Conservation (phyloP, 1,140 invertebrate genomes). For the Heliconius himera region DNA sequence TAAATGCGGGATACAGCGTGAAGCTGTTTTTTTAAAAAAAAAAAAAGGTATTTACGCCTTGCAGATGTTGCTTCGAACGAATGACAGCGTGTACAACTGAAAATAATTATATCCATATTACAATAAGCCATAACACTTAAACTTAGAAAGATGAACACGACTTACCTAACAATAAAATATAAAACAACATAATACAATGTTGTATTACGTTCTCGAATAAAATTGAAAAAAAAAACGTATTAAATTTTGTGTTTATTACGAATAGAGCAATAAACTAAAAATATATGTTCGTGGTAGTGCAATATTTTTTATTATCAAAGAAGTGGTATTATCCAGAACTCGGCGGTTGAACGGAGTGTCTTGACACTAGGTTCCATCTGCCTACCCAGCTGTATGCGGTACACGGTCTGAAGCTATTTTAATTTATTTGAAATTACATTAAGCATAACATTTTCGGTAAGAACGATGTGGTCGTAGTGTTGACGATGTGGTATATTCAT, state of each 20-base stretch:
- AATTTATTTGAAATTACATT: no score
- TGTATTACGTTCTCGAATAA: neutral
- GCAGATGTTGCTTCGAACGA: slow-evolving; percentile 23
- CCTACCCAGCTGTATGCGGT: no score
- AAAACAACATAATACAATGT: slow-evolving; percentile 8
- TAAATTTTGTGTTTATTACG: neutral
- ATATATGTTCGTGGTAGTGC: neutral
- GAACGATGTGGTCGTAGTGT: no score
- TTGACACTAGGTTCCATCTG: no score
- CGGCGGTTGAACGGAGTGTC: no score
- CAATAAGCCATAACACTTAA: neutral
- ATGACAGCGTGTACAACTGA: slow-evolving; percentile 8
- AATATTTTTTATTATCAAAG: neutral
- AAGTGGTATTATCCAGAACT: neutral
- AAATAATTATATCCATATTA: slow-evolving; percentile 10
- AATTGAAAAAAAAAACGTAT: neutral
- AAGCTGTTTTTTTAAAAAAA: no score
- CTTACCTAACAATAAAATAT: slow-evolving; percentile 23
- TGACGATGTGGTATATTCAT: neutral
- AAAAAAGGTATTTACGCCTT: slow-evolving; percentile 16
- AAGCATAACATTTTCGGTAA: no score
- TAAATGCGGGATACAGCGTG: no score
- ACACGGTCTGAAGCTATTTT: no score
- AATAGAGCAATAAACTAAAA: neutral
- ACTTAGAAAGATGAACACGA: neutral